Evolutionary conservation across 2,888 invertebrate genomes (phyloP).

Genomic region (Mechanitis messenoides): DNA sequence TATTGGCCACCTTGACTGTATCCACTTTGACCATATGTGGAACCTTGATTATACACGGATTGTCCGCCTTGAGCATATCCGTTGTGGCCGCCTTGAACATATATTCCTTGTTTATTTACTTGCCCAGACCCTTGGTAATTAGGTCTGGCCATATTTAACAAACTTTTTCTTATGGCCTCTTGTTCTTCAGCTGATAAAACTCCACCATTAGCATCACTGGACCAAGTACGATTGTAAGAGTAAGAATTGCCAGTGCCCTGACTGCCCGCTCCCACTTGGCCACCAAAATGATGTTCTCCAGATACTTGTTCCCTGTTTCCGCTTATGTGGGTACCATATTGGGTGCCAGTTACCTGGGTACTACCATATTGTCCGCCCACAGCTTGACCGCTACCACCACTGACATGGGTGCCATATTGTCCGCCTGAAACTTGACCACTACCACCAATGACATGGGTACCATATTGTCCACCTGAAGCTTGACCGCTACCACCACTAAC

Average conservation of each 20-base stretch:
- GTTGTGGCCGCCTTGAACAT: conserved; percentile 23
- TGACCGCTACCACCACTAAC: conserved; percentile 21
- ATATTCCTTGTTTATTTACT: conserved; percentile 26
- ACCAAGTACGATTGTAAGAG: conserved; percentile 48
- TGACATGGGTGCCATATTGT: conserved; percentile 33
- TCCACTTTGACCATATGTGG: conserved; percentile 21
- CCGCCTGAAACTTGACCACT: conserved; percentile 32
- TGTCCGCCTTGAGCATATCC: conserved; percentile 27
- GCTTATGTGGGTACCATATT: conserved; percentile 30
- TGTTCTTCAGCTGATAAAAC: conserved; percentile 51
- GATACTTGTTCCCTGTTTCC: conserved; percentile 17
- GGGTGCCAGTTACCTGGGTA: conserved; percentile 33
- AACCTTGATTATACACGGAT: conserved; percentile 4
- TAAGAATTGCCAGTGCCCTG: conserved; percentile 32
- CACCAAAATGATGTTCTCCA: conserved; percentile 21
- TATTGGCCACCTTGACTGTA: conserved; percentile 28
- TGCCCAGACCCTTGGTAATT: conserved; percentile 31
- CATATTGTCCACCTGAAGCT: background rate
- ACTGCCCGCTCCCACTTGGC: conserved; percentile 28
- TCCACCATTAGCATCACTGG: conserved; percentile 39
- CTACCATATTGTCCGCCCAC: conserved; percentile 13
- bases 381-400: conserved; percentile 21
- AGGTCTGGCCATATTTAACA: conserved; percentile 40
- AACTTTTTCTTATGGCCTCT: conserved; percentile 48
- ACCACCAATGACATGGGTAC: too few relatives aligned